These are phyloP conservation scores for Quadriops clusia DNA, from an alignment of 2,888 invertebrate genomes.

Conservation along the genomic window DNA sequence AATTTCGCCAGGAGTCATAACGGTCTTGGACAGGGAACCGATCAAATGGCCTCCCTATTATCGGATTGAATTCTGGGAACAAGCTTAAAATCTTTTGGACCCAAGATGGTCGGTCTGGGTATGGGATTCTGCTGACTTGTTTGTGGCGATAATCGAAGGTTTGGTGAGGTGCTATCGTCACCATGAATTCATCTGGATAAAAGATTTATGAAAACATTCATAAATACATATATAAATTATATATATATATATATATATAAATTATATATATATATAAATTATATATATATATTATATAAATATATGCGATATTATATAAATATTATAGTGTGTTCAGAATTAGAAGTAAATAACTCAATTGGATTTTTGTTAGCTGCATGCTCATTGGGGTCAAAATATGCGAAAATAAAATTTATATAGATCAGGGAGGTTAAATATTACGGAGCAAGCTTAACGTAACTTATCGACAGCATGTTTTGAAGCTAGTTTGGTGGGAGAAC, in stretches of 20 bases:
- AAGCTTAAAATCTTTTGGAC: constrained; percentile 26
- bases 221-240: constrained; percentile 9
- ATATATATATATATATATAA: neutral
- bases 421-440: too few species aligned
- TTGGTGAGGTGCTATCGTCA: constrained; percentile 51
- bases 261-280: constrained; percentile 2
- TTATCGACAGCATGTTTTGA: too few species aligned
- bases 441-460: too few species aligned
- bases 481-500: too few species aligned
- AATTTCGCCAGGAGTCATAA: constrained; percentile 6
- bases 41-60: constrained; percentile 20
- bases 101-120: constrained; percentile 33
- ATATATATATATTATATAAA: constrained; percentile 8
- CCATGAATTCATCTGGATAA: constrained; percentile 31
- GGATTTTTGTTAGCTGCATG: too few species aligned
- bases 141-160: constrained; percentile 62
- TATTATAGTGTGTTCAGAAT: too few species aligned
- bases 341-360: too few species aligned
- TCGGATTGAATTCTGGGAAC: constrained; percentile 31
- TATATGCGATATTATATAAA: too few species aligned
- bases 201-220: constrained; percentile 5
- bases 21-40: constrained; percentile 6
- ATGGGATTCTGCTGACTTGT: constrained; percentile 37
- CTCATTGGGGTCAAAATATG: too few species aligned
- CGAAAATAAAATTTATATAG: too few species aligned